Base-by-base conservation (phyloP, 2,888 invertebrate genomes). In the Pyrrhosoma nymphula region DNA sequence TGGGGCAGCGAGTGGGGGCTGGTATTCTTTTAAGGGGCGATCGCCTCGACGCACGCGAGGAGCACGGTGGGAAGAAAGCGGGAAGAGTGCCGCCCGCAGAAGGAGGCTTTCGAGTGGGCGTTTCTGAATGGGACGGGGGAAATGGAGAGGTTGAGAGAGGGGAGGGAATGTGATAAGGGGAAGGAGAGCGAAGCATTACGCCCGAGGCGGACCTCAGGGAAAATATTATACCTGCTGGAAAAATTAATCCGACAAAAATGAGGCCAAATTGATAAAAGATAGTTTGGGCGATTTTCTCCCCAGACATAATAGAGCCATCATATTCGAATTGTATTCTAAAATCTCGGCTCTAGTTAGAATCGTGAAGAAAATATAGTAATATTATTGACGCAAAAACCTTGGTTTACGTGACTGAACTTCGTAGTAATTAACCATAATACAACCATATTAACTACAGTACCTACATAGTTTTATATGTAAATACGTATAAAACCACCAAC, bases 21-120 rank as follows among this genome's bases (percentile, higher is more conserved):
- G 69, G 88, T 20, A 63, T 56, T 60, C 63, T 63, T 63, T 63
- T 60, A 91, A 63, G 91, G 63, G 90, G 90, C 90, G 56, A 56
- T 47, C 47, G 88, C 39, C 39, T 39, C 39, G 88, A 35, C n/a
- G 56, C 26, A 90, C 23, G 93, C 6, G 47, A 93, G 47, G 35
- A 47, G 39, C 12, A 89, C 55, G 12, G 55, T 55, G 89, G 55
- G 2, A 10, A 55, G 18, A 56, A 55, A 55, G 47, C 23, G 30
- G n/a, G n/a, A n/a, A n/a, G n/a, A 0, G 75, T 30, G 20, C 23
- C 26, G 47, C 26, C n/a, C 20, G 35, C 26, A 10, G 55, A 47
- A 89, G 23, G 55, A 89, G 89, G n/a, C 12, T 30, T 10, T 14
- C 18, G 35, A 12, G 20, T 55, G 89, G 35, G n/a, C 12, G 23